phyloP scores from a whole-genome alignment of 2,888 invertebrate species.

The Caenorhabditis sp. region DNA sequence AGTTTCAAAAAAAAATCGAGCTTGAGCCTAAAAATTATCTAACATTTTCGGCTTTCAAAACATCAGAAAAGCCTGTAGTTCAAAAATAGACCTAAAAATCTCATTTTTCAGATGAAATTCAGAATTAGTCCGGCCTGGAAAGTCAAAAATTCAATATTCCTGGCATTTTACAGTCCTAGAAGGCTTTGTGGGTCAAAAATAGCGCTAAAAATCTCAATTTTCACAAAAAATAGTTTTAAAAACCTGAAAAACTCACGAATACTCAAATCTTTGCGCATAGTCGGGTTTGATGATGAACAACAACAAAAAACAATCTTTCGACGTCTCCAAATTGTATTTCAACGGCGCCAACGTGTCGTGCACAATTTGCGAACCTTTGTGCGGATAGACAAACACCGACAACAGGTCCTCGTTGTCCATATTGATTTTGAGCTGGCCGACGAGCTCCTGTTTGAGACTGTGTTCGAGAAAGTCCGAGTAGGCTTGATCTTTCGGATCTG shows the following conservation, averaged over 20 bases:
- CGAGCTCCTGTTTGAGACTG: conserved; percentile 15
- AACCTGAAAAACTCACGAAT: conserved; percentile 6
- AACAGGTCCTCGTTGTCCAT: conserved; percentile 9
- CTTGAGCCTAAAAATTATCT: too few species aligned
- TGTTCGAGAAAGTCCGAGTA: conserved; percentile 17
- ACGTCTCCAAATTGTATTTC: conserved; percentile 26
- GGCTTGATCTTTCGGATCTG: not conserved
- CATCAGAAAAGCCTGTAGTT: too few species aligned
- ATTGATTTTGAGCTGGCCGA: conserved; percentile 13
- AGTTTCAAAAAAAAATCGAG: too few species aligned
- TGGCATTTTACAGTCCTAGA: too few species aligned
- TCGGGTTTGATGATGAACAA: conserved; percentile 19
- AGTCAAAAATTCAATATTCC: too few species aligned
- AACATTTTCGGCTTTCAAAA: too few species aligned
- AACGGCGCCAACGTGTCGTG: conserved; percentile 37
- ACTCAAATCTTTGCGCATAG: conserved; percentile 16
- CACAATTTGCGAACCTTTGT: conserved; percentile 24
- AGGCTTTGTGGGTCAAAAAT: too few species aligned
- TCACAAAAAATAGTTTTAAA: too few species aligned
- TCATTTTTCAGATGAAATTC: too few species aligned
- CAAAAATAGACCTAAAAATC: too few species aligned
- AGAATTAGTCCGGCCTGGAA: too few species aligned
- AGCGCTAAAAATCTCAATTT: too few species aligned
- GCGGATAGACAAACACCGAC: conserved; percentile 33
- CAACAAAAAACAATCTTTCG: conserved; percentile 26